Conservation (phyloP, 2,113 vertebrate genomes). For the Bubo bubo region DNA sequence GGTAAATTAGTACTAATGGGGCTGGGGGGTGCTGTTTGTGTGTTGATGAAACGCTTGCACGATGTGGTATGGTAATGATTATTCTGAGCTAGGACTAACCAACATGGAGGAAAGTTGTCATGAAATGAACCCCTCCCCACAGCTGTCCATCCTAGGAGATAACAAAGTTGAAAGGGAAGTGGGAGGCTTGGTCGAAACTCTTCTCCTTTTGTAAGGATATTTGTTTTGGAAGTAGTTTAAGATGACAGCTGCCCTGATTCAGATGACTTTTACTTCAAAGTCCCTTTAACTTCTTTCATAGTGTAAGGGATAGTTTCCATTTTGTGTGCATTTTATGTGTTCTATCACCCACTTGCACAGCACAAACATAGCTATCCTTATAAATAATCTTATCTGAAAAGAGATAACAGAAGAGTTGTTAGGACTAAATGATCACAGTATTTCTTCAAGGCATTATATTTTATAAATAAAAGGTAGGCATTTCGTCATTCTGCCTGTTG, state of each 20-base stretch:
- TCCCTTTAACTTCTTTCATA: background rate
- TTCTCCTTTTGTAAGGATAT: background rate
- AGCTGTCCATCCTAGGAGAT: background rate
- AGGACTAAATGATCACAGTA: background rate
- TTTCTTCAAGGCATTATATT: background rate
- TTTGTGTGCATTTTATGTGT: background rate
- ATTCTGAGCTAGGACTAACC: background rate
- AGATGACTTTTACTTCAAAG: background rate
- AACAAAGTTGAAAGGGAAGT: background rate
- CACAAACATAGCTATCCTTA: background rate
- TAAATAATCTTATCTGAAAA: background rate
- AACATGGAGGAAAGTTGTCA: background rate
- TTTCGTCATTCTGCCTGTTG: background rate
- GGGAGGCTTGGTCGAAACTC: background rate
- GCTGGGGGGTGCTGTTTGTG: background rate
- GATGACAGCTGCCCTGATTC: background rate
- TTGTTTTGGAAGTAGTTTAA: background rate
- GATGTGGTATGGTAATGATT: fast-evolving
- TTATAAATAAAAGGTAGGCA: background rate
- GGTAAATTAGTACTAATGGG: background rate
- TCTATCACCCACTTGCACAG: background rate
- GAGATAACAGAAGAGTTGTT: background rate
- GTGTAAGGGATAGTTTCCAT: background rate
- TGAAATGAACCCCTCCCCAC: background rate
- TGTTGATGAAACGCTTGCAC: background rate